Percentiles rank a stretch among this genome's conserved stretches.
phyloP scores from a whole-genome alignment of 2,797 vertebrate genomes.

The Esox masquinongy region DNA sequence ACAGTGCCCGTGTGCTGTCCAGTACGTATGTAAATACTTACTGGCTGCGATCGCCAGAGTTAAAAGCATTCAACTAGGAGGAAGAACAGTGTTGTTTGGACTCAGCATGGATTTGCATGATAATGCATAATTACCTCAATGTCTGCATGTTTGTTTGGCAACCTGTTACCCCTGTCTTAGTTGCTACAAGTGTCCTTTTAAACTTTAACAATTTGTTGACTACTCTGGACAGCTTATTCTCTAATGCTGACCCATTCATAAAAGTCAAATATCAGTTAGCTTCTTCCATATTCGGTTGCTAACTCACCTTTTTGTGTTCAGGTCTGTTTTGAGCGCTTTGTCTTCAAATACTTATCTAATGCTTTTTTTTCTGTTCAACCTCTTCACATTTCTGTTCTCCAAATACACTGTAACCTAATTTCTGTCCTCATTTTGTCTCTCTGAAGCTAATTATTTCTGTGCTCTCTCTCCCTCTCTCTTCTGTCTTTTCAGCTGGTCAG shows the following conservation, averaged over 20 bases:
- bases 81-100: conserved; percentile 6
- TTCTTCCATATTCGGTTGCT: background rate
- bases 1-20: conserved; percentile 18
- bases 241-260: background rate
- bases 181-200: background rate
- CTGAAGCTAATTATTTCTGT: conserved; percentile 31
- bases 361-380: conserved; percentile 2
- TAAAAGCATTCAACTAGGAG: conserved; percentile 29
- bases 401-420: conserved; percentile 13
- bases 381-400: conserved; percentile 15
- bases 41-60: conserved; percentile 31
- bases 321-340: background rate
- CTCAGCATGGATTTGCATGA: background rate
- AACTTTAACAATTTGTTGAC: background rate
- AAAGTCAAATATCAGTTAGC: background rate
- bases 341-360: conserved; percentile 4
- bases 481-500: conserved; percentile 84
- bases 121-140: conserved; percentile 10
- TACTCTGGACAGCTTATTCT: background rate
- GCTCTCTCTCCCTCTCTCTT: conserved; percentile 9
- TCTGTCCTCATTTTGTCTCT: conserved; percentile 7
- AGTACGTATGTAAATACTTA: background rate
- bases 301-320: background rate
- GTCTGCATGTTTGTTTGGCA: conserved; percentile 15
- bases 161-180: conserved; percentile 4